Base-by-base conservation (phyloP, 2,797 vertebrate genomes). In the Heliangelus exortis region DNA sequence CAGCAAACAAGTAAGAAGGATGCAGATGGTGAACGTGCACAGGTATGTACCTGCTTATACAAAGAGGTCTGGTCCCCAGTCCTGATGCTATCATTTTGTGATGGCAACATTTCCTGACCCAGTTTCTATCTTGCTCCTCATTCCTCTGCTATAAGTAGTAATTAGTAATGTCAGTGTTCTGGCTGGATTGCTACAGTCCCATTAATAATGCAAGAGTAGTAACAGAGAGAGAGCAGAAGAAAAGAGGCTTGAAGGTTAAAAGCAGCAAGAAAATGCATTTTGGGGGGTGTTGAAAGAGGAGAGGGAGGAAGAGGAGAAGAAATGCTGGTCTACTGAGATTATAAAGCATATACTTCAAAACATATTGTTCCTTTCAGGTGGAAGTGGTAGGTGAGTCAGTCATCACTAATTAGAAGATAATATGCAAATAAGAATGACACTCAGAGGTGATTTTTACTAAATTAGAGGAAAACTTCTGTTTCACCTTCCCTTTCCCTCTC, bases 171-270 rank as follows among this genome's bases (percentile, higher is more conserved):
- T 94, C 97, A 96, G 93, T 81, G 78, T 80, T 96, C 91, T 95
- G 93, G 93, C 95, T 94, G 82, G 90, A 88, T 87, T 81, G 95
- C 92, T 96, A 77, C 73, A 83, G 80, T 36, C 1, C 94, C 84
- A 97, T 98, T 96, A 97, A 97, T 97, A 97, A 97, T 97, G 96
- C 95, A 98, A 50, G 39, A 95, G 91, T 67, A 94, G 95, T 77
- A 97, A 91, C 54, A 72, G 92, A 68, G 82, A 55, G 89, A 89
- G 92, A 39, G 59, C 23, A 20, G 57, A 77, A 87, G 71, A 62
- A 58, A 28, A 93, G 92, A 96, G 89, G 85, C 20, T 96, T 97
- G 97, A 97, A 97, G 97, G 97, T 97, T 97, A 98, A 97, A 97
- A 95, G 96, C 96, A 92, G 2, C 71, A 93, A 77, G 61, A 84